Evolutionary conservation across 1,140 invertebrate genomes (phyloP), one percentile per base, ranked within the genome.

Genomic region (Tetragnatha versicolor): DNA sequence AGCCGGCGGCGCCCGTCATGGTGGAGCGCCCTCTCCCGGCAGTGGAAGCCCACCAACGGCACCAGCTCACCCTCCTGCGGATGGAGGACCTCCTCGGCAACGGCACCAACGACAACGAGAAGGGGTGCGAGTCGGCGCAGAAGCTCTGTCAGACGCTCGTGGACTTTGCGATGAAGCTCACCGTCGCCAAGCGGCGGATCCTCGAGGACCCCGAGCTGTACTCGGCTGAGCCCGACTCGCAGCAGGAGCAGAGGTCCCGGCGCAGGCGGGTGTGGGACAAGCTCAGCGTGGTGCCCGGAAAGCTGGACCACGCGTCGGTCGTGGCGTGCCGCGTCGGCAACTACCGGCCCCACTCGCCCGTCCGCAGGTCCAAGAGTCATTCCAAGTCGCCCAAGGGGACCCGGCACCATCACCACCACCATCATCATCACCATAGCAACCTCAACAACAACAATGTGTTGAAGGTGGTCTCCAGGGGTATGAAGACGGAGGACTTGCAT

Each of bases 291-390:
- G 91, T 96, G 79, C 94, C 95, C 2, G 95, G 95, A n/a, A 97
- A 97, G 86, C 86, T 97, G 70, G 95, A 97, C 86, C 95, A 97
- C 85, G 95, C 95, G 22, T 93, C 93, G 6, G 79, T 82, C n/a
- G 82, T 80, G 45, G 76, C 82, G 14, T 78, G 69, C 49, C 51
- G 81, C 17, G 51, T 82, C 60, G 81, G 79, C 17, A 76, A 73
- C 39, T 79, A 73, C 45, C 53, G 42, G 27, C 60, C 68, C 3
- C 63, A 61, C 35, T 79, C 76, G 20, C 76, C 76, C 1, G 47
- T 79, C 3, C 39, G 65, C 31, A 58, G 76, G 9, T 47, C 17
- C n/a, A 47, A 35, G 31, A 55, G 31, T 35, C 77, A 72, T 31
- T 66, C 68, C 2, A 70, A 70, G 53, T 70, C 66, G 29, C 66